Conservation (phyloP, 2,797 vertebrate species). For the Scolopax rusticola region DNA sequence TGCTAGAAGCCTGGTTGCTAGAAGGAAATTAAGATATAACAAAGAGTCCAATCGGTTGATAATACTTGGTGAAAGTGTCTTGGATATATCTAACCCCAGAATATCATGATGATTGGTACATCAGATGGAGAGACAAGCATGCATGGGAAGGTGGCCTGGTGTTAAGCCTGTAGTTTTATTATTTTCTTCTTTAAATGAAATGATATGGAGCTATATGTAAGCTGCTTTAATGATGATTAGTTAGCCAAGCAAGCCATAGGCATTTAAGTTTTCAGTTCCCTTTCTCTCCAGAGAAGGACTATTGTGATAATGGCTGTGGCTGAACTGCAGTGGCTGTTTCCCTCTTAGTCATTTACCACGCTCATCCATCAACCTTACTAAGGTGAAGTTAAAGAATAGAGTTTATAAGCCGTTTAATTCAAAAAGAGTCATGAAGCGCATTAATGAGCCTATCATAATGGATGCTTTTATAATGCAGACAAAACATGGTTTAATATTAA, state of each 20-base stretch:
- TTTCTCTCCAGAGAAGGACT: not conserved
- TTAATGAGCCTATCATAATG: slow-evolving; percentile 15
- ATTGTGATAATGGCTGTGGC: not conserved
- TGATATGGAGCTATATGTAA: not conserved
- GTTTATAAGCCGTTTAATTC: slow-evolving; percentile 24
- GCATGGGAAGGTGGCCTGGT: not conserved
- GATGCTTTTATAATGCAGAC: not conserved
- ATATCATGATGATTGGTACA: not conserved
- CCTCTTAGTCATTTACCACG: not conserved
- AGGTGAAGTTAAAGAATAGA: not conserved
- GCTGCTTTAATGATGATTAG: not conserved
- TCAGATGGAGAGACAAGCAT: not conserved
- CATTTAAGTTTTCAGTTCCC: not conserved
- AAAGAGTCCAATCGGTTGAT: not conserved
- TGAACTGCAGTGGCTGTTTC: not conserved
- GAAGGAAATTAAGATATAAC: not conserved
- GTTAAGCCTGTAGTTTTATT: not conserved
- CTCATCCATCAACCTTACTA: not conserved
- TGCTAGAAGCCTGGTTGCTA: not conserved
- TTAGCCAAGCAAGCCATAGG: not conserved
- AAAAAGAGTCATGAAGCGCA: not conserved
- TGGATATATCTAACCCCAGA: not conserved
- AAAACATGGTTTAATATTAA: not conserved
- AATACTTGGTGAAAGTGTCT: not conserved
- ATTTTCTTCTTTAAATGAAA: not conserved